Conservation (phyloP, 92 coral and sea anemone species). For the Metridium senile region DNA sequence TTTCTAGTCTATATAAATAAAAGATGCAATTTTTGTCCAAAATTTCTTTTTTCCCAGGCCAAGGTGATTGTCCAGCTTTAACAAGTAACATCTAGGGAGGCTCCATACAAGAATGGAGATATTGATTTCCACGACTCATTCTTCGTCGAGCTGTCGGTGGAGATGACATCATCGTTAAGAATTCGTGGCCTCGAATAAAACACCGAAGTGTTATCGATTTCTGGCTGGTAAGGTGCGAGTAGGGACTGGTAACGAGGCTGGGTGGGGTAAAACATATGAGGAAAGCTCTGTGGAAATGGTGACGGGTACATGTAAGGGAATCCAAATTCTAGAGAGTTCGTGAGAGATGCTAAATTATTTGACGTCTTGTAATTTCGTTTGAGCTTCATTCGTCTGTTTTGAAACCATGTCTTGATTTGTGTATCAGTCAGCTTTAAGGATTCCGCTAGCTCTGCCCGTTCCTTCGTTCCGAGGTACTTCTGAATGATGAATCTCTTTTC, state of each 20-base stretch:
- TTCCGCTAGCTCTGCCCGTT: constrained; percentile 47
- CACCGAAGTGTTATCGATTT: constrained; percentile 7
- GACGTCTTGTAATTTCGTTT: constrained; percentile 27
- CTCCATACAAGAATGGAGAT: neutral
- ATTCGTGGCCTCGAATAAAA: constrained; percentile 29
- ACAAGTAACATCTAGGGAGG: neutral
- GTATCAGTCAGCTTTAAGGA: constrained; percentile 49
- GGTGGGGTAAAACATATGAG: neutral
- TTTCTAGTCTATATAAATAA: no score
- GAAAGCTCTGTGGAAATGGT: constrained; percentile 3
- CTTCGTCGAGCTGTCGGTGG: neutral
- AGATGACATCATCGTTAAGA: constrained; percentile 1
- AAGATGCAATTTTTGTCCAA: no score
- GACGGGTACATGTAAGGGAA: neutral
- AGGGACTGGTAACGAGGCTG: constrained; percentile 19
- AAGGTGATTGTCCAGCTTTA: no score
- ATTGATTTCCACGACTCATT: neutral
- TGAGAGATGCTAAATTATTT: neutral
- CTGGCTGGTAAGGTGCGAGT: neutral
- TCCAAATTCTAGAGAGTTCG: constrained; percentile 14
- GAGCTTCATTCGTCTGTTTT: constrained; percentile 66
- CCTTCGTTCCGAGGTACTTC: constrained; percentile 58
- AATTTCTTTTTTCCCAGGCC: no score
- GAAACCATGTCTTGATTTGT: constrained; percentile 65
- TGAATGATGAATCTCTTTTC: constrained; percentile 54